Base-by-base conservation (phyloP, 2,113 vertebrate genomes). In the Gila orcuttii region DNA sequence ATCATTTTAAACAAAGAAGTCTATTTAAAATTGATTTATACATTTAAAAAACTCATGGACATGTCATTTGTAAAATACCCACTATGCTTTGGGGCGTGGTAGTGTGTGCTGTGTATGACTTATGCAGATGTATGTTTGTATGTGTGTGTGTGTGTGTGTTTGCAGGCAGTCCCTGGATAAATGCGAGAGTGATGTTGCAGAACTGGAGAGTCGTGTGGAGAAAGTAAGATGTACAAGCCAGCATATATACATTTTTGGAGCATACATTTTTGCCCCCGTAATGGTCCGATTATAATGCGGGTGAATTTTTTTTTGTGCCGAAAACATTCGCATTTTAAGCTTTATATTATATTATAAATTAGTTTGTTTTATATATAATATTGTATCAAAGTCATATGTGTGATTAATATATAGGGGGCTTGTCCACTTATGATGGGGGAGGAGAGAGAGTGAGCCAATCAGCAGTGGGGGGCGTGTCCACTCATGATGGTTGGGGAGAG, bases 151-250 rank as follows among this genome's bases (percentile, higher is more conserved):
- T 82, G 79, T n/a, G 33, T 60, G 42, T 36, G 62, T 88, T 6
- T 85, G 76, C 87, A 95, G 94, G 57, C 82, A 88, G 85, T 88
- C 87, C 33, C 89, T 95, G 89, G 93, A 93, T 79, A 91, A 88
- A 83, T 91, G 90, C 71, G 93, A 94, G 81, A 87, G 77, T 3
- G 93, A 95, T n/a, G 90, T 95, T 39, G 85, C 90, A 15, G 87
- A 88, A 36, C 81, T 95, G 73, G 92, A 95, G 81, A 68, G 90
- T 4, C 89, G 91, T 0, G 87, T 95, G 83, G 91, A 94, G 15
- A 94, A 95, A 92, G 93, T 95, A 87, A 77, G 47, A 36, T 25
- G 81, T 0, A 60, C 82, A 69, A 52, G 71, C 52, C 78, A 45
- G 71, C 52, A 21, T 8, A 36, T 76, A 2, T 60, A 66, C 86